Evolutionary conservation across 2,888 invertebrate species (phyloP), one percentile per base, ranked within the genome.

Genomic region (Zeuzera pyrina): DNA sequence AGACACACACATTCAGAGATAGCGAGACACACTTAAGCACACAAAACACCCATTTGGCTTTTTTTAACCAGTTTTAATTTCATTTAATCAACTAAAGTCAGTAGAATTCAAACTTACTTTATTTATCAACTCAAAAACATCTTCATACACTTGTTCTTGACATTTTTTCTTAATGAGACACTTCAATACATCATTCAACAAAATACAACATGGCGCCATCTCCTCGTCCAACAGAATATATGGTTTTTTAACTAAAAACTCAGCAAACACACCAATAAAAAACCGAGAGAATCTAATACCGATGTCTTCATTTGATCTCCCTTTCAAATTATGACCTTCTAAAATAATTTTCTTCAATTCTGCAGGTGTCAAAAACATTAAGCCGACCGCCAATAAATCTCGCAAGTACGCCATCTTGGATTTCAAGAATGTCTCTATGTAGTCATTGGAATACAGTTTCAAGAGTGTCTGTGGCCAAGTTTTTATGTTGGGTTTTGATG

Each of bases 151-250:
- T 0, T 47, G 41, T 1, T 51, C 59, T 0, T 37, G 38, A 25
- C 42, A 49, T 8, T 36, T 49, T 29, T 34, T 52, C 38, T 46
- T 55, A 1, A 47, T 43, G 15, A 39, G 45, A 40, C 34, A 47
- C 14, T 52, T 57, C 2, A 70, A 43, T 1, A 65, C 14, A 8
- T 61, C 52, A 3, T 53, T 45, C 5, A 71, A 30, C 2, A 71
- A 6, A 4, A 39, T 12, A 22, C 43, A 45, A 15, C 50, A 39
- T 2, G 25, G 15, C 8, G 27, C 28, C 33, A 57, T 30, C 3
- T 44, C 49, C 2, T 34, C 36, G 12, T 53, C 46, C 24, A 49
- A 8, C 30, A 67, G 35, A 4, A 59, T 1, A 29, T 36, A 49
- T 1, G 54, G 55, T 7, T 48, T 52, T 24, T 13, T 38, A 3